Evolutionary conservation across 2,113 vertebrate species (phyloP), one percentile per base, ranked within the genome.

Genomic region (Gambusia holbrooki): DNA sequence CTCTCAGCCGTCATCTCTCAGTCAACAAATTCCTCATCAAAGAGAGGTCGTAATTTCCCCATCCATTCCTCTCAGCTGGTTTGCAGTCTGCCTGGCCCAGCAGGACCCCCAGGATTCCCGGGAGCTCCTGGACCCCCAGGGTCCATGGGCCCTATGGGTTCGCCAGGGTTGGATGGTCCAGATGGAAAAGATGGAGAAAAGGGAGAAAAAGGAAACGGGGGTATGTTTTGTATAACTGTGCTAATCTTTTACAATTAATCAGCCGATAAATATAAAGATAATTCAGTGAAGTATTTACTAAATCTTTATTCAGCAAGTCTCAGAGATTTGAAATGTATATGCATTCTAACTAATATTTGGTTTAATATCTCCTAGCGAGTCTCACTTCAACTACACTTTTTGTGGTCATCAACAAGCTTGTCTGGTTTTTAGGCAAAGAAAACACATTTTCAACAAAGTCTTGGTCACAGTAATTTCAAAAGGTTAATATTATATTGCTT

Each of bases 21-120:
- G n/a, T 93, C 95, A 72, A 80, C 93, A 0, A 92, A 92, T 10
- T 88, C 91, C 54, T 88, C 87, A 28, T 69, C 77, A 67, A 95
- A 87, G 90, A 92, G 61, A 90, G 93, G 69, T 76, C 92, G 67
- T 25, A 90, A 92, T 86, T 78, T 94, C 87, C 95, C 91, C 85
- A 94, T 94, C 30, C 94, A 95, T 25, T 87, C 95, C 66, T 95
- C 96, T 61, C 94, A 96, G 90, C 88, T 98, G 15, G 86, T 95
- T 0, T 98, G 98, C 91, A 98, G 97, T 85, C 81, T 97, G 22
- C 97, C 97, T 0, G 97, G 98, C 0, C 97, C 97, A 48, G 91
- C 89, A 0, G 98, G 98, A 0, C 95, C 96, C 0, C 94, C 94
- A 0, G 97, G 98, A 0, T 89, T 90, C 27, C 96, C 96, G 0